These are phyloP conservation scores for Polypterus senegalus DNA, from an alignment of 2,113 vertebrate genomes.

Conservation along the genomic window DNA sequence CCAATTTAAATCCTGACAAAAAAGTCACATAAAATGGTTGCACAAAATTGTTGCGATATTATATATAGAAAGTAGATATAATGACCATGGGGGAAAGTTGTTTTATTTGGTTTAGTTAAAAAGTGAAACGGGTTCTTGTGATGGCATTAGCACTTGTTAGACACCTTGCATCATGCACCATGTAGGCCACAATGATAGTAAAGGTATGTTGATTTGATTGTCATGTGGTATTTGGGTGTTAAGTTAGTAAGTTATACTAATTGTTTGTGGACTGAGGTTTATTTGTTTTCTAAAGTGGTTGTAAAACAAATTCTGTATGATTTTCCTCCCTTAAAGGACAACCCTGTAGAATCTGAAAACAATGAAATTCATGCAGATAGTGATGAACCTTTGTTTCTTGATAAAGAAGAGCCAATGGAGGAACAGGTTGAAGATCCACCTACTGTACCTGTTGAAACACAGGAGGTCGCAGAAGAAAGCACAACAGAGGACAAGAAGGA, in stretches of 20 bases:
- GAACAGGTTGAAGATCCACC: conserved; percentile 12
- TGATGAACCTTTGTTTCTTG: conserved; percentile 19
- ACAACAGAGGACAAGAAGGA: background rate
- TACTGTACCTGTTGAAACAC: conserved; percentile 15
- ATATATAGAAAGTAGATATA: too few relatives aligned
- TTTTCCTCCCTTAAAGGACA: conserved; percentile 25
- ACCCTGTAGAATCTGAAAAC: conserved; percentile 13
- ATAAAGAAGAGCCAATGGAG: conserved; percentile 41
- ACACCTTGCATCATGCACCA: too few relatives aligned
- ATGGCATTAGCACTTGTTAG: too few relatives aligned
- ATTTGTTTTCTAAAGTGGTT: background rate
- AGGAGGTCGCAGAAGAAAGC: conserved; percentile 21
- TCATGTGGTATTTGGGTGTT: background rate
- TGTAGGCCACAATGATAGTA: too few relatives aligned
- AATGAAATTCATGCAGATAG: conserved; percentile 4
- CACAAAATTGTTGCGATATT: too few relatives aligned
- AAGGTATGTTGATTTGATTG: background rate
- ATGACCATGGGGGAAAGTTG: too few relatives aligned
- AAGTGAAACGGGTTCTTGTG: too few relatives aligned
- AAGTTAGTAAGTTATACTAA: background rate
- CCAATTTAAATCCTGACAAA: too few relatives aligned
- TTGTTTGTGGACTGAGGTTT: background rate
- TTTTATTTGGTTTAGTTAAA: too few relatives aligned
- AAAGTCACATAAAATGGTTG: too few relatives aligned
- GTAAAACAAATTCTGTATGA: background rate